Base-by-base conservation (phyloP, 2,113 vertebrate species). In the Actenoides hombroni region DNA sequence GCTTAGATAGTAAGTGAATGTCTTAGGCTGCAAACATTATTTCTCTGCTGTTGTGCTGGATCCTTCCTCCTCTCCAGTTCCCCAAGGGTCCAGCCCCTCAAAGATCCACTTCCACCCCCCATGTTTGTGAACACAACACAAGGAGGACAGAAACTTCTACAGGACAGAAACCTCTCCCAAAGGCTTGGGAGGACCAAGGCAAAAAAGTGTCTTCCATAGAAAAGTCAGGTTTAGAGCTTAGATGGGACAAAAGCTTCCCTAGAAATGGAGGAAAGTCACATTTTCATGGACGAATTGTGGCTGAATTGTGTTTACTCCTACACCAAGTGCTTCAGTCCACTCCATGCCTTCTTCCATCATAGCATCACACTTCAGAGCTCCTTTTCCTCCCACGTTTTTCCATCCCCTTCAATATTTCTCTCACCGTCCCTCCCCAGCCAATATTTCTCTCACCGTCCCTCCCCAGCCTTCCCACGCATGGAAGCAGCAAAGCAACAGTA, bases 321-420 rank as follows among this genome's bases (percentile, higher is more conserved):
- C 19, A 53, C 15, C 26, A 35, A 3, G 4, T 35, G 37, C 49
- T 74, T 53, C 78, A 35, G 33, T 7, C 23, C 3, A 18, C 44
- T 44, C 37, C 0, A 0, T 5, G 10, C 37, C 21, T 42, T n/a
- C 31, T 88, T 48, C 68, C 24, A 65, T 31, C 1, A 0, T 39
- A 60, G 56, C 5, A 1, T 17, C 6, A 3, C 19, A 15, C 59
- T 39, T 56, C 31, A 78, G n/a, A 69, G 51, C 11, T 78, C 46
- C 18, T 89, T 81, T 56, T 65, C 29, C 60, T 39, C 18, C 13
- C 26, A 5, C n/a, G 6, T 77, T 91, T 91, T 57, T 20, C 33
- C 33, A 39, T 4, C 9, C 9, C 8, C 24, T 61, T 65, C 44
- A 39, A 1, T 69, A 40, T 33, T 60, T 48, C 6, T n/a, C 28